phyloP scores from a whole-genome alignment of 1,140 invertebrate species.

The Caenorhabditis briggsae region DNA sequence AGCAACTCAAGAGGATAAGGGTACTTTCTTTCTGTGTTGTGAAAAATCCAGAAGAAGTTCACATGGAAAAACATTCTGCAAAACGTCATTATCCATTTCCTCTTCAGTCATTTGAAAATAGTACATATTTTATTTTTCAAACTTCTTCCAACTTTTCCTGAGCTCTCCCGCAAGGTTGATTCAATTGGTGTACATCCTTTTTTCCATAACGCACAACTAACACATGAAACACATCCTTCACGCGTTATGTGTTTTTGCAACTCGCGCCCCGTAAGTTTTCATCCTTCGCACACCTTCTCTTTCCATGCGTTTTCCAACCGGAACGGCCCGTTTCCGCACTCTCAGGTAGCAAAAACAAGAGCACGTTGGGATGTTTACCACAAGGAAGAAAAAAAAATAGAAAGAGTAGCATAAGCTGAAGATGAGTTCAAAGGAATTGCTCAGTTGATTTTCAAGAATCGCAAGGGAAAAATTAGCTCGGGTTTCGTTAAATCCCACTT shows the following conservation, averaged over 20 bases:
- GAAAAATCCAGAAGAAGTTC: neutral
- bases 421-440: constrained; percentile 17
- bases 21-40: neutral
- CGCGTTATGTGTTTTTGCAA: constrained; percentile 36
- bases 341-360: constrained; percentile 38
- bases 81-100: neutral
- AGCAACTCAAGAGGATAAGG: constrained; percentile 3
- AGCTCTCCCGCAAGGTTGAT: constrained; percentile 33
- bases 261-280: too few relatives aligned
- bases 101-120: neutral
- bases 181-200: constrained; percentile 52
- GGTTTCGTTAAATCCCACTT: constrained; percentile 10
- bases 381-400: neutral
- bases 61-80: neutral
- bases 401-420: neutral
- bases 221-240: constrained; percentile 35
- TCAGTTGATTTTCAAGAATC: constrained; percentile 6
- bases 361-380: neutral
- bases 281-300: neutral
- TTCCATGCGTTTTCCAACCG: neutral
- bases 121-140: neutral
- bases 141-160: neutral
- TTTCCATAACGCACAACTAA: constrained; percentile 23
- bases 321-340: constrained; percentile 46
- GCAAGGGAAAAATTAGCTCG: neutral